Percentiles rank a stretch among this genome's conserved stretches.
phyloP scores from a whole-genome alignment of 2,113 vertebrate species.

The Heterocephalus glaber region DNA sequence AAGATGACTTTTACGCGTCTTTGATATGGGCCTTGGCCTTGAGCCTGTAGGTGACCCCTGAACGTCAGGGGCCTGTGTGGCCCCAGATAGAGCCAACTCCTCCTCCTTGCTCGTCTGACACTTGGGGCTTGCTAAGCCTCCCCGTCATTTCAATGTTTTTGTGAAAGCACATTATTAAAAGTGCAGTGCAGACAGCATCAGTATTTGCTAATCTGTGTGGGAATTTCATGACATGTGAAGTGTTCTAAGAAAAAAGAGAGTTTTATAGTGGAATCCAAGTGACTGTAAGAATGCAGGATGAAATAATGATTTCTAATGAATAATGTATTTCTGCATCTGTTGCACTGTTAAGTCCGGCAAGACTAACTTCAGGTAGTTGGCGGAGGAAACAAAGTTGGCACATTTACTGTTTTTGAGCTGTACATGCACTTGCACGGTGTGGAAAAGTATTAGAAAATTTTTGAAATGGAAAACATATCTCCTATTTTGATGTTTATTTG shows the following conservation, averaged over 20 bases:
- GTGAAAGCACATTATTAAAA: not conserved
- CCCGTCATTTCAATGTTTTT: not conserved
- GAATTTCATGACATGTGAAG: not conserved
- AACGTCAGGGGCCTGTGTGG: not conserved
- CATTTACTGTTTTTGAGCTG: not conserved
- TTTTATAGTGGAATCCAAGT: not conserved
- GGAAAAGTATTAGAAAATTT: not conserved
- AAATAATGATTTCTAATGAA: not conserved
- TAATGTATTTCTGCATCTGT: not conserved
- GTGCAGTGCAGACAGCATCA: not conserved
- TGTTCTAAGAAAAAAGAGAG: not conserved
- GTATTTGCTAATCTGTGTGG: not conserved
- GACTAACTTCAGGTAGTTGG: not conserved
- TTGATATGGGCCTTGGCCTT: not conserved
- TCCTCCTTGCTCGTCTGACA: not conserved
- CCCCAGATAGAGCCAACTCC: not conserved
- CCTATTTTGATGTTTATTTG: not conserved
- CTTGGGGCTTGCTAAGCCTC: not conserved
- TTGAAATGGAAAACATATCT: not conserved
- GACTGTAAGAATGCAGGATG: not conserved
- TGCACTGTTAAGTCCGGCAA: not conserved
- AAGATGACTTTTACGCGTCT: not conserved
- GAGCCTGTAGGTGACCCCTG: fast-evolving
- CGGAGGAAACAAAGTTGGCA: not conserved
- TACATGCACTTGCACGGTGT: not conserved